phyloP scores from a whole-genome alignment of 2,113 vertebrate genomes.

The Pipra filicauda region DNA sequence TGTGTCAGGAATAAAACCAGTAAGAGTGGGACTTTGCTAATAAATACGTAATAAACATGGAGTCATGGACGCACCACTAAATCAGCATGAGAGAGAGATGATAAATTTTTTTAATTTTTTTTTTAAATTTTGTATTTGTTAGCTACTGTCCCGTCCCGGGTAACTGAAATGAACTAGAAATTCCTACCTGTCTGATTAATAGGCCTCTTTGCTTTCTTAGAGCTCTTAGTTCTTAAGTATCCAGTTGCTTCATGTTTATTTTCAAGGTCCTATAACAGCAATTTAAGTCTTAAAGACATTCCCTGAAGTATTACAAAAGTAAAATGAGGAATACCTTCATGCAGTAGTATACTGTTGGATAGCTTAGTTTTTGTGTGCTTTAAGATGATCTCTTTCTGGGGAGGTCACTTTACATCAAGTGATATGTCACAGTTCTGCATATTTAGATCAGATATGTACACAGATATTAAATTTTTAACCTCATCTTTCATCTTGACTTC shows the following conservation, averaged over 20 bases:
- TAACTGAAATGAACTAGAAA: neutral
- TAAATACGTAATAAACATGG: neutral
- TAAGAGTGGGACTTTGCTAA: neutral
- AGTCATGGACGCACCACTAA: neutral
- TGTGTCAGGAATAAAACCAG: neutral
- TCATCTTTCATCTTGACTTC: neutral
- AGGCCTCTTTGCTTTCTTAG: neutral
- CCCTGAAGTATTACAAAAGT: neutral
- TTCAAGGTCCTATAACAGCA: neutral
- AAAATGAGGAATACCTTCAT: neutral
- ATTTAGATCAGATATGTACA: neutral
- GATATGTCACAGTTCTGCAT: neutral
- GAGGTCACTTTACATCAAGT: fast-evolving
- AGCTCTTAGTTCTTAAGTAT: neutral
- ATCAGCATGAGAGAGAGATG: neutral
- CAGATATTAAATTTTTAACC: neutral
- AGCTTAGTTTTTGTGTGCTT: neutral
- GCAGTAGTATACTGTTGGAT: neutral
- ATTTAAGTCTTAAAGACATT: neutral
- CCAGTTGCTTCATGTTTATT: neutral
- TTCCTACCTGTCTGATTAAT: neutral
- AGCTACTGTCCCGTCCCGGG: neutral
- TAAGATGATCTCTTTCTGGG: neutral
- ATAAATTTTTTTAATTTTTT: neutral
- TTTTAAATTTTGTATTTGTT: neutral